Evolutionary conservation across 2,113 vertebrate species (phyloP).

Genomic region (Riparia riparia): DNA sequence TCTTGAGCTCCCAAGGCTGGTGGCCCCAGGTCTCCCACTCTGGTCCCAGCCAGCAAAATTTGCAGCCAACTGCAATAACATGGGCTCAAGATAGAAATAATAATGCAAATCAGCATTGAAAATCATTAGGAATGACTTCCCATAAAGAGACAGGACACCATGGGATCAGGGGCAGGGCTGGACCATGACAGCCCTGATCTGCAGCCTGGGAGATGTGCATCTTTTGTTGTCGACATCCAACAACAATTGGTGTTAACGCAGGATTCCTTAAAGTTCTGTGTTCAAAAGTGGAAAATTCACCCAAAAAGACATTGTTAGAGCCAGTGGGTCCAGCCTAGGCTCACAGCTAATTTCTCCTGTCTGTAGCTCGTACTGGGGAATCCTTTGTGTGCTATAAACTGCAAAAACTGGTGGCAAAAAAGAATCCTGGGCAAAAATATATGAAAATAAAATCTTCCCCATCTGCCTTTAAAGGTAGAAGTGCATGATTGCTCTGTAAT

Average conservation of each 20-base stretch:
- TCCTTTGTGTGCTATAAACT: background rate
- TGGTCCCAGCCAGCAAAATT: background rate
- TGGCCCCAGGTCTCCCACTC: no score
- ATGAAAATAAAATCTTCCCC: background rate
- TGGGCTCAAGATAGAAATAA: background rate
- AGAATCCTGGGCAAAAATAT: background rate
- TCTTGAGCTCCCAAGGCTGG: background rate
- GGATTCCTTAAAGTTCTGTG: background rate
- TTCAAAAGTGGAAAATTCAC: background rate
- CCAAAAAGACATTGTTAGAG: background rate
- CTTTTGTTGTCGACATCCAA: background rate
- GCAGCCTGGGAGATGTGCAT: background rate
- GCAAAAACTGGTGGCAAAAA: background rate
- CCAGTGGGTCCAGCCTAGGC: background rate
- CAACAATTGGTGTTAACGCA: background rate
- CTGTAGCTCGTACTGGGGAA: background rate
- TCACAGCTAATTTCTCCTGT: background rate
- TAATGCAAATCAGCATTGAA: background rate
- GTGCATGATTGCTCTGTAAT: background rate
- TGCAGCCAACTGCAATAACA: no score
- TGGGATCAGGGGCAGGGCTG: no score
- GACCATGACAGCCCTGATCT: background rate
- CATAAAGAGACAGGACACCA: background rate
- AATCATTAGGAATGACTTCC: background rate
- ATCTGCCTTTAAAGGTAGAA: background rate